Evolutionary conservation across 2,888 invertebrate genomes (phyloP).

Genomic region (Eilema caniola): DNA sequence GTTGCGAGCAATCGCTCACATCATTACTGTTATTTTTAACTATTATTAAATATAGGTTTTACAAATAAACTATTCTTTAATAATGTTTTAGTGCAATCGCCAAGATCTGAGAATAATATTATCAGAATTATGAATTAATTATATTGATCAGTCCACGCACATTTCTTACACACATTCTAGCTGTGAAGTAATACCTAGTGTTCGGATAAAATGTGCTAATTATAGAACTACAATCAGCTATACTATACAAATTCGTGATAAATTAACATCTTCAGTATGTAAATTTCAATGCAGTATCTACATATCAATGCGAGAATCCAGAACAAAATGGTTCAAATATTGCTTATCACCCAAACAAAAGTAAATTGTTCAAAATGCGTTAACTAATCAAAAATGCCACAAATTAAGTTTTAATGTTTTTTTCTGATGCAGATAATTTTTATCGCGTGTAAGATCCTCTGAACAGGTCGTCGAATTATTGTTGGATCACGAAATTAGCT

Average conservation of each 20-base stretch:
- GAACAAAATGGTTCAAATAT: neutral
- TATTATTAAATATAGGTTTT: neutral
- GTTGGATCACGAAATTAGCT: neutral
- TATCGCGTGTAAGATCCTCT: neutral
- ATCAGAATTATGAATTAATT: neutral
- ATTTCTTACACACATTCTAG: neutral
- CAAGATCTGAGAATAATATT: neutral
- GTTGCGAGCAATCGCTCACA: neutral
- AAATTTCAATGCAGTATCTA: neutral
- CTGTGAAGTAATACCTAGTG: neutral
- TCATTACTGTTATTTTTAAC: neutral
- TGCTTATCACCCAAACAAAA: neutral
- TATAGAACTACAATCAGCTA: slow-evolving; percentile 4
- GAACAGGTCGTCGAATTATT: neutral
- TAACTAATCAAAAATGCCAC: neutral
- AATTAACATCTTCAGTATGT: neutral
- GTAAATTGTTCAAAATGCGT: neutral
- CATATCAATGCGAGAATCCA: neutral
- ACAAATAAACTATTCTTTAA: neutral
- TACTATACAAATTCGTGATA: neutral
- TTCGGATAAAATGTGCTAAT: slow-evolving; percentile 4
- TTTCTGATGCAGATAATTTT: neutral
- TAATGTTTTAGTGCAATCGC: neutral
- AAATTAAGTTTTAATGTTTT: neutral
- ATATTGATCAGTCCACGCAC: neutral